phyloP scores from a whole-genome alignment of 1,140 invertebrate species.

The Aleiodes sp. region DNA sequence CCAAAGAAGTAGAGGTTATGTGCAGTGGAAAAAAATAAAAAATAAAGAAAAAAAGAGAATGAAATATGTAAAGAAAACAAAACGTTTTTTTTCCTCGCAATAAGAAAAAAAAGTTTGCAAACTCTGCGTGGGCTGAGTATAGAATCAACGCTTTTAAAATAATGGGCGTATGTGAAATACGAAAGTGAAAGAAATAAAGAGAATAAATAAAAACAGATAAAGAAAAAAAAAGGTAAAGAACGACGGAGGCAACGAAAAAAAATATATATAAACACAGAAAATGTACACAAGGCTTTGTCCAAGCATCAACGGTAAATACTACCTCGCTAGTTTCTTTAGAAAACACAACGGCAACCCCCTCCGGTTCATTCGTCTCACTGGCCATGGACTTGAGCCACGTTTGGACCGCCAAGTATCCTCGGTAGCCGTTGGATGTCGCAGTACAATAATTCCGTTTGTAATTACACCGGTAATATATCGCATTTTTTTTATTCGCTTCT shows the following conservation, averaged over 20 bases:
- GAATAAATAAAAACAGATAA: neutral
- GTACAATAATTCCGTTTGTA: slow-evolving; percentile 44
- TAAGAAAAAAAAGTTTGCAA: neutral
- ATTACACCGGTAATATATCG: slow-evolving; percentile 45
- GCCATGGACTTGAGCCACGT: slow-evolving; percentile 13
- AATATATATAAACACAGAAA: neutral
- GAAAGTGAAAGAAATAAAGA: slow-evolving; percentile 12
- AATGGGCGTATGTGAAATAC: slow-evolving; percentile 18
- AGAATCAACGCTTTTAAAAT: slow-evolving; percentile 14
- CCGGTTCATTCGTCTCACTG: slow-evolving; percentile 7
- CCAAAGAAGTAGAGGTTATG: slow-evolving; percentile 7
- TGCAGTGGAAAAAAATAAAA: neutral
- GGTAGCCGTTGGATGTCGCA: slow-evolving; percentile 35
- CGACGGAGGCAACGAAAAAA: neutral
- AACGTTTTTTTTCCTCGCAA: too few relatives aligned
- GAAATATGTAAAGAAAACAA: too few relatives aligned
- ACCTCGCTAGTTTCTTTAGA: slow-evolving; percentile 1
- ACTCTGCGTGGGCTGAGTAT: slow-evolving; percentile 19
- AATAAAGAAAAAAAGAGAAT: neutral
- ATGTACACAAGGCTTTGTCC: neutral
- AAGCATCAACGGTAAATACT: slow-evolving; percentile 6
- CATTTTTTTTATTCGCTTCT: slow-evolving; percentile 27
- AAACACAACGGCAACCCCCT: slow-evolving; percentile 9
- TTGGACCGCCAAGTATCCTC: slow-evolving; percentile 30
- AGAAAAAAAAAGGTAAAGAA: neutral